Evolutionary conservation across 2,113 vertebrate species (phyloP), one percentile per base, ranked within the genome.

Genomic region (Talpa occidentalis): DNA sequence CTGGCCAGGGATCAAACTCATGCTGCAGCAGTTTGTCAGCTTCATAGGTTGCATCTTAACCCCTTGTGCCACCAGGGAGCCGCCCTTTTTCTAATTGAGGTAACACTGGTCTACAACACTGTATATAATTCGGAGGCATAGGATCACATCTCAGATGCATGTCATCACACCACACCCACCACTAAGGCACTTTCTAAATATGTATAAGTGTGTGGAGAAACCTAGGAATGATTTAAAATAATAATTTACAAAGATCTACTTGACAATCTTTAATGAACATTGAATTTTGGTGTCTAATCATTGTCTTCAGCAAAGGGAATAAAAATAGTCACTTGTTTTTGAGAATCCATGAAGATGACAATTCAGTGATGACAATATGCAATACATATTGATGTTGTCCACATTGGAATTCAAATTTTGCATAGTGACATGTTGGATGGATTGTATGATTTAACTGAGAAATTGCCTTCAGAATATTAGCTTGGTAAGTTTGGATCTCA

Each of bases 201-300:
- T 44, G 26, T 24, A 80, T 74, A 84, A 84, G 16, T 54, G 3
- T 5, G 93, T 35, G 24, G 30, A 84, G 6, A 88, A 47, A 91
- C 8, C n/a, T 87, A 85, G 49, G 52, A 85, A 47, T 66, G 80
- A 78, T 92, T 76, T 90, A 59, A 89, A 37, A 40, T 22, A 78
- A 52, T n/a, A 69, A 83, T 87, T 82, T 87, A 59, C 11, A 83
- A 14, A 87, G 3, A 40, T 19, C 6, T 5, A 47, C 30, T 59
- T 86, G 54, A 86, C 56, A 69, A 82, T 40, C 42, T 82, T 87
- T 78, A 92, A 52, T 40, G 30, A 86, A 82, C 40, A 54, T 5
- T 59, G 69, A 78, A 44, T 87, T 35, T 52, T 69, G 1, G 5
- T 69, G 72, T 44, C 3, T 82, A 77, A 92, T 24, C 15, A 4